phyloP scores from a whole-genome alignment of 2,113 vertebrate species.

The Brachyhypopomus occidentalis region DNA sequence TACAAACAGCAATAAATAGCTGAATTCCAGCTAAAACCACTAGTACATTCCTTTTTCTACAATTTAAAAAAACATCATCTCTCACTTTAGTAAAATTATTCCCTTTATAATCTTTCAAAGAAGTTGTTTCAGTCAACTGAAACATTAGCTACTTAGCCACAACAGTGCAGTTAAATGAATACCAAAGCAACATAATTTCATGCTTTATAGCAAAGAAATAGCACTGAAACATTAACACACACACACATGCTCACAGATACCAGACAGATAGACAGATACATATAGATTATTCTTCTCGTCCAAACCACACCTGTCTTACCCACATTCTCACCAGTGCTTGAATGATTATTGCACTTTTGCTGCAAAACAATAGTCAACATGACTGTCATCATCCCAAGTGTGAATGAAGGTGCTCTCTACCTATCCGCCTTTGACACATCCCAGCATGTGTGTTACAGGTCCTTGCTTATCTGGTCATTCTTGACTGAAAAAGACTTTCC shows the following conservation, averaged over 20 bases:
- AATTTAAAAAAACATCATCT: background rate
- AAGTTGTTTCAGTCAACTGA: no score
- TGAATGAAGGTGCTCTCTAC: background rate
- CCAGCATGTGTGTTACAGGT: slow-evolving; percentile 9
- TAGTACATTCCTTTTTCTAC: background rate
- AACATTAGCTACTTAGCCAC: no score
- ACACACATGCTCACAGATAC: no score
- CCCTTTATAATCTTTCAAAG: no score
- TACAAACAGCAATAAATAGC: background rate
- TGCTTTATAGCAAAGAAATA: no score
- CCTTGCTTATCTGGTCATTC: slow-evolving; percentile 35
- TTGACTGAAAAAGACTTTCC: slow-evolving; percentile 31
- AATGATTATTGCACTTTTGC: background rate
- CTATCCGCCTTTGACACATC: slow-evolving; percentile 7
- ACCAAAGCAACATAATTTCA: no score
- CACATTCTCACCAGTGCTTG: no score
- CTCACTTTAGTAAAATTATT: background rate
- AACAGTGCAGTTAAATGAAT: no score
- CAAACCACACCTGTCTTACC: no score
- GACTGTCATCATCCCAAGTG: slow-evolving; percentile 5
- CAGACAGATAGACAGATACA: no score
- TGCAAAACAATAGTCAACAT: slow-evolving; percentile 1
- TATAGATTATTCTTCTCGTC: no score
- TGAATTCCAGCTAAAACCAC: background rate
- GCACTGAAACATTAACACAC: no score